phyloP scores from a whole-genome alignment of 2,113 vertebrate species.

The Callorhinus ursinus region DNA sequence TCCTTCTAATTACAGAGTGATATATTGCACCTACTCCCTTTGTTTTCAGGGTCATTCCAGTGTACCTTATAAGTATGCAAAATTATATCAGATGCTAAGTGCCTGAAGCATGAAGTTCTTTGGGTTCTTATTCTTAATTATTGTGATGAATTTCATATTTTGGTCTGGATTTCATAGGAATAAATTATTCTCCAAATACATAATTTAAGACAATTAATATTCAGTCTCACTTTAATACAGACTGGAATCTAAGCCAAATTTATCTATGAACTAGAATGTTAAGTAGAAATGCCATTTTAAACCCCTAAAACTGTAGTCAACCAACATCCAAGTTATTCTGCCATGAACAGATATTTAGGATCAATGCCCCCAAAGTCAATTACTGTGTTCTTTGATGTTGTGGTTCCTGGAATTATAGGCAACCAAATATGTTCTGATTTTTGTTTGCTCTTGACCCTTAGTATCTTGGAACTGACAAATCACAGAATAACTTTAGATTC shows the following conservation, averaged over 20 bases:
- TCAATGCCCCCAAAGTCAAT: not conserved
- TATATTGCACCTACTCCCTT: not conserved
- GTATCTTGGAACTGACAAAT: not conserved
- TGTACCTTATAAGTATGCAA: constrained; percentile 49
- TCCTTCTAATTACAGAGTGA: constrained; percentile 58
- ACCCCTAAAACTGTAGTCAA: not conserved
- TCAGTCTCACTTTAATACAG: constrained; percentile 42
- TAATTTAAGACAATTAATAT: constrained; percentile 74
- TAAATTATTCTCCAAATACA: constrained; percentile 68
- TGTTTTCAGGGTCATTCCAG: constrained; percentile 40
- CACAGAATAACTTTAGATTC: not conserved
- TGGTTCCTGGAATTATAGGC: not conserved
- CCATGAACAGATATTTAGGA: not conserved
- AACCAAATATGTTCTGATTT: not conserved
- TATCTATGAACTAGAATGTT: constrained; percentile 49
- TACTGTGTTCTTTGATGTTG: not conserved
- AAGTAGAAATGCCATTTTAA: constrained; percentile 43
- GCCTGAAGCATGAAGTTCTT: constrained; percentile 50
- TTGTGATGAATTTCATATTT: constrained; percentile 64
- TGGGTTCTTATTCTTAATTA: constrained; percentile 63
- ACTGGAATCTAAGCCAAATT: constrained; percentile 59
- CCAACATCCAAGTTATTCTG: constrained; percentile 19
- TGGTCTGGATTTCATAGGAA: constrained; percentile 66
- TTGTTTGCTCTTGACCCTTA: not conserved
- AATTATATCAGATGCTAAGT: constrained; percentile 60